Evolutionary conservation across 2,113 vertebrate genomes (phyloP), one percentile per base, ranked within the genome.

Genomic region (Megaleporinus macrocephalus): DNA sequence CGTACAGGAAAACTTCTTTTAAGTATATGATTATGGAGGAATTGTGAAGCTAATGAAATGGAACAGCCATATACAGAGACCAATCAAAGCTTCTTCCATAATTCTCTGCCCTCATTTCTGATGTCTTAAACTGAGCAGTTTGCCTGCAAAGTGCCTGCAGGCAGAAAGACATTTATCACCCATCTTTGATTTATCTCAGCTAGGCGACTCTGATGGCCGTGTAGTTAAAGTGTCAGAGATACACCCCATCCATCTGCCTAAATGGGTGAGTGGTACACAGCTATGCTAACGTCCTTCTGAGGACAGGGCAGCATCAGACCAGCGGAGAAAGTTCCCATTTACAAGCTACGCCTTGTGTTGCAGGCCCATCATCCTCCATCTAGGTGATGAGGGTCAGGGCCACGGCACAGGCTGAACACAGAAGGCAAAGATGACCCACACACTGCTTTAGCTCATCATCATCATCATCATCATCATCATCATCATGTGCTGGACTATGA

Each of bases 171-270:
- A 82, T 69, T 85, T 51, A 79, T 72, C 44, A 30, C 18, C 61
- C 66, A 69, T 72, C 24, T 70, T 53, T 69, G 79, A 85, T 85
- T 82, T 77, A 82, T 81, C 49, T 53, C 53, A n/a, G 47, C 73
- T 30, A 73, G 49, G 18, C 24, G 62, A 76, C 80, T 76, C 61
- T 81, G 72, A 76, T 75, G 30, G 80, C 80, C 27, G 36, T 61
- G 72, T 69, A 76, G 61, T 81, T 81, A 76, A 81, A 81, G 62
- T 81, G 80, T 81, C 80, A 75, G 49, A 81, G 66, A 76, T 75
- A 44, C 61, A 68, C 49, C 14, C 80, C 62, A 81, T 81, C 80
- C 51, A 76, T 81, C 80, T 81, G 63, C 74, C 74, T 81, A 81
- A 75, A 51, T 68, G 72, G 62, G 62, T 76, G 72, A 81, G 29